Conservation (phyloP, 2,888 invertebrate genomes). For the Oxytorus armatus region DNA sequence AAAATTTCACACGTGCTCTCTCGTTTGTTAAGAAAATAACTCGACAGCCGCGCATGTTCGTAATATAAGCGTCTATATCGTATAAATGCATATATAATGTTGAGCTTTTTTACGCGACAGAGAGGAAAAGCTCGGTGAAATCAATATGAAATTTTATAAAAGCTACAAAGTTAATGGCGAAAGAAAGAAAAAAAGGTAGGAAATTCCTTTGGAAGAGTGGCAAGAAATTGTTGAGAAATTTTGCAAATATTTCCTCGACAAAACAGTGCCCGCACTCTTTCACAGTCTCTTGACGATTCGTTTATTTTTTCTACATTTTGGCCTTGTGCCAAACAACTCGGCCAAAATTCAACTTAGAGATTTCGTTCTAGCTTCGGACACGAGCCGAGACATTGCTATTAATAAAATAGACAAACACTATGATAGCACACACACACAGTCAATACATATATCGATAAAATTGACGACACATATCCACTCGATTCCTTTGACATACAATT, state of each 20-base stretch:
- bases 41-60: not conserved
- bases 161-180: not conserved
- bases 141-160: too few species aligned
- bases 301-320: slow-evolving; percentile 43
- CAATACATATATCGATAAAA: too few species aligned
- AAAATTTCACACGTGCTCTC: not conserved
- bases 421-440: too few species aligned
- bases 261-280: slow-evolving; percentile 44
- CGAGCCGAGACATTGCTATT: slow-evolving; percentile 38
- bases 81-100: too few species aligned
- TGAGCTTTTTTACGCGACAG: too few species aligned
- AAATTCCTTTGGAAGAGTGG: slow-evolving; percentile 25
- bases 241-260: slow-evolving; percentile 13
- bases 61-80: not conserved
- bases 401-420: slow-evolving; percentile 40
- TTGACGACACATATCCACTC: too few species aligned
- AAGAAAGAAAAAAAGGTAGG: slow-evolving; percentile 7
- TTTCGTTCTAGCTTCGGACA: slow-evolving; percentile 26
- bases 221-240: slow-evolving; percentile 25
- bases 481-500: too few species aligned
- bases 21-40: slow-evolving; percentile 1
- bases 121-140: not conserved
- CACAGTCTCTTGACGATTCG: slow-evolving; percentile 31
- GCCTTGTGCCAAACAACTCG: slow-evolving; percentile 62
- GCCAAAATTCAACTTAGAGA: slow-evolving; percentile 55